Evolutionary conservation across 2,888 invertebrate species (phyloP).

Genomic region (Mantis religiosa): DNA sequence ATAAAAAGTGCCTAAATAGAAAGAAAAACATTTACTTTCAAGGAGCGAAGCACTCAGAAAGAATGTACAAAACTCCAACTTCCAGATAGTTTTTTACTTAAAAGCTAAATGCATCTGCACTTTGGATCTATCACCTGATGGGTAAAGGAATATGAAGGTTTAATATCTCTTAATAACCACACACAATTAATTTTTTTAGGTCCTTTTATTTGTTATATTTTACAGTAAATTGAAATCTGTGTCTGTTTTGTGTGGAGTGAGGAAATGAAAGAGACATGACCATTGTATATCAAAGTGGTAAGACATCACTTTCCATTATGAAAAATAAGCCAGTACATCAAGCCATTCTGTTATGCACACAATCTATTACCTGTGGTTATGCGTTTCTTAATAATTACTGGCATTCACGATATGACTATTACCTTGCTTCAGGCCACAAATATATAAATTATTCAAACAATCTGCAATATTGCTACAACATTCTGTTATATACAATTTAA

Average conservation of each 20-base stretch:
- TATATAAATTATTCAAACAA: background rate
- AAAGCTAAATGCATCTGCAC: too few species aligned
- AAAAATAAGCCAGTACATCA: background rate
- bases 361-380: background rate
- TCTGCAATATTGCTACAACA: background rate
- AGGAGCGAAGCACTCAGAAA: too few species aligned
- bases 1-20: too few species aligned
- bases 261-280: background rate
- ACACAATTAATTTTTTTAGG: background rate
- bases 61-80: too few species aligned
- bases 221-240: conserved; percentile 9
- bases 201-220: background rate
- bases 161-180: background rate
- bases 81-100: too few species aligned
- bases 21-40: too few species aligned
- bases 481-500: background rate
- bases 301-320: background rate
- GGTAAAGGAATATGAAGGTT: background rate
- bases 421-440: background rate
- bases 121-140: background rate
- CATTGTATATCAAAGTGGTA: background rate
- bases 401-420: background rate
- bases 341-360: background rate
- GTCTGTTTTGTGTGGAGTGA: conserved; percentile 2
- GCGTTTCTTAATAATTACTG: background rate